Evolutionary conservation across 2,888 invertebrate genomes (phyloP).

Genomic region (Calameuta pallipes): DNA sequence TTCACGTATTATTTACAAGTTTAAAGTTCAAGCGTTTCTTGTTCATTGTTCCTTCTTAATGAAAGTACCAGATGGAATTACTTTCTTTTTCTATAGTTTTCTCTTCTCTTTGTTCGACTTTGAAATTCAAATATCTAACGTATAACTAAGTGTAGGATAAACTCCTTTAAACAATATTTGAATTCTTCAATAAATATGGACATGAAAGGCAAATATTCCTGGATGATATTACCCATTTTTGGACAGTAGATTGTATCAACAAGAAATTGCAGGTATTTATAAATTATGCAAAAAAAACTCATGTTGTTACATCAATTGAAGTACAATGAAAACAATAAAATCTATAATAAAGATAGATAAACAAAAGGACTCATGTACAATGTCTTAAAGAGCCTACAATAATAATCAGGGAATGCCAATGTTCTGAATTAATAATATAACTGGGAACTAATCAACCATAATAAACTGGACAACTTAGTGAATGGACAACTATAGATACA

Average conservation of each 20-base stretch:
- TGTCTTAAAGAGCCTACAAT: neutral
- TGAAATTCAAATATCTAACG: neutral
- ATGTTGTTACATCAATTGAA: neutral
- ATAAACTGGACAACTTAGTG: slow-evolving; percentile 3
- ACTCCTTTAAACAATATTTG: too few relatives aligned
- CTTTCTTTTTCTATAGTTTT: neutral
- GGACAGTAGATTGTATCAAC: neutral
- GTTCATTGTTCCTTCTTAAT: neutral
- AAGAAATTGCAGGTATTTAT: neutral
- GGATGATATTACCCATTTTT: neutral
- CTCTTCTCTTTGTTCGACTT: neutral
- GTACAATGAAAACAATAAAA: neutral
- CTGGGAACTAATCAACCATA: neutral
- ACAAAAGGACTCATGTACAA: neutral
- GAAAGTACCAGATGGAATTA: neutral
- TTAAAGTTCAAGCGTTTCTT: neutral
- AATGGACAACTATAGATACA: slow-evolving; percentile 17
- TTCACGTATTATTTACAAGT: neutral
- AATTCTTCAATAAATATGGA: too few relatives aligned
- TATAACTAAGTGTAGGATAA: neutral
- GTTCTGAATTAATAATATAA: neutral
- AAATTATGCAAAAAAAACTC: neutral
- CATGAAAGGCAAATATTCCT: neutral
- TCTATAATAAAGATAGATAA: neutral
- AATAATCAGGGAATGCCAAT: neutral